These are phyloP conservation scores for Hippoglossus stenolepis DNA, from an alignment of 2,113 vertebrate genomes.

Conservation along the genomic window DNA sequence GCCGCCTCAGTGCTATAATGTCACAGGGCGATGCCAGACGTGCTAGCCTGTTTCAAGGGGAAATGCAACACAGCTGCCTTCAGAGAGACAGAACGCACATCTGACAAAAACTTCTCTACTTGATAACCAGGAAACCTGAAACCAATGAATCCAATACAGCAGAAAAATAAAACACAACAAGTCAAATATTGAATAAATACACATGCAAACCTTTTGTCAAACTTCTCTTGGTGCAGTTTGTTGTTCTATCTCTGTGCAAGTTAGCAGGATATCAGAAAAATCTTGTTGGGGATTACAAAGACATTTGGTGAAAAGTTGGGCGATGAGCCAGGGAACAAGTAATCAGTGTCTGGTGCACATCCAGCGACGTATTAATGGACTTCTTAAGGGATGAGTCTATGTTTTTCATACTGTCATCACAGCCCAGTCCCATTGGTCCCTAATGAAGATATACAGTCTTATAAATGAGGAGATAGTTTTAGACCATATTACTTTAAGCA, in stretches of 20 bases:
- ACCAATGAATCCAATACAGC: neutral
- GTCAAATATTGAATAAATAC: neutral
- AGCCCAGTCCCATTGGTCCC: neutral
- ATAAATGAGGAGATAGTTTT: neutral
- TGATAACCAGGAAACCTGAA: neutral
- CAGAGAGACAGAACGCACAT: constrained; percentile 2
- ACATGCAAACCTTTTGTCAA: neutral
- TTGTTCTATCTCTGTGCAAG: neutral
- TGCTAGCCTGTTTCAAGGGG: neutral
- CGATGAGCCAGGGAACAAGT: constrained; percentile 12
- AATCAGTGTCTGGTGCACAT: constrained; percentile 20
- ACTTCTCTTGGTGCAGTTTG: neutral
- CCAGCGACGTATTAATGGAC: constrained; percentile 14
- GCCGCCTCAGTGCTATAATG: constrained; percentile 18
- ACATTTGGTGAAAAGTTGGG: constrained; percentile 18
- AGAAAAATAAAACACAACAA: too few species aligned
- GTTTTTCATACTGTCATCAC: neutral
- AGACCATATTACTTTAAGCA: neutral
- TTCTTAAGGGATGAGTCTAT: neutral
- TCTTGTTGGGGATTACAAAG: constrained; percentile 13
- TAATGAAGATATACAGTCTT: neutral
- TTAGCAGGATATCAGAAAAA: constrained; percentile 14
- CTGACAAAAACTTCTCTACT: neutral
- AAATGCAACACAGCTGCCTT: constrained; percentile 26
- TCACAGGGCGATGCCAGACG: constrained; percentile 1